phyloP scores from a whole-genome alignment of 2,888 invertebrate species.

The Melitaea athalia region DNA sequence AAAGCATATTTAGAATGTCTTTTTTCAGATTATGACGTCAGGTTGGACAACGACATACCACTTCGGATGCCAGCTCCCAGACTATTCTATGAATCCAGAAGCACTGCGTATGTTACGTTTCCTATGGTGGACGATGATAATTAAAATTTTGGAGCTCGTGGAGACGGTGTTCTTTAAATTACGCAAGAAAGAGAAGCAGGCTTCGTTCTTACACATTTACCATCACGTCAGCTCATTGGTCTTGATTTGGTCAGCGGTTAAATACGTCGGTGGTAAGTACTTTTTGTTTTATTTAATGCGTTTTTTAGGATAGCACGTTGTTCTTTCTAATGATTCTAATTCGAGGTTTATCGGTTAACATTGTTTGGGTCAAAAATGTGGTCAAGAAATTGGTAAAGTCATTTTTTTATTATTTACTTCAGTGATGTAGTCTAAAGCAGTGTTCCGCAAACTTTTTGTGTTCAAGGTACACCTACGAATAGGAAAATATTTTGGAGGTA shows the following conservation, averaged over 20 bases:
- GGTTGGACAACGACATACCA: slow-evolving; percentile 84
- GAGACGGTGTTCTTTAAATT: slow-evolving; percentile 88
- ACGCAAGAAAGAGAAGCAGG: slow-evolving; percentile 87
- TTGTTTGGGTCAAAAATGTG: too few relatives aligned
- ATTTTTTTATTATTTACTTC: too few relatives aligned
- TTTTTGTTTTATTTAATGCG: not conserved
- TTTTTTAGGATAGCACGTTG: too few relatives aligned
- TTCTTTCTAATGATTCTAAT: too few relatives aligned
- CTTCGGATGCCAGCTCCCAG: slow-evolving; percentile 86
- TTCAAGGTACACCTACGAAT: too few relatives aligned
- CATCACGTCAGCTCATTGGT: slow-evolving; percentile 85
- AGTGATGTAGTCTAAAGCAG: too few relatives aligned
- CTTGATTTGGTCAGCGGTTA: slow-evolving; percentile 83
- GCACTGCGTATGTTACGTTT: slow-evolving; percentile 82
- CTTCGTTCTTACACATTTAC: slow-evolving; percentile 87
- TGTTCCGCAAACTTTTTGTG: too few relatives aligned
- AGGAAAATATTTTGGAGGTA: too few relatives aligned
- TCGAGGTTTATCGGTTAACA: too few relatives aligned
- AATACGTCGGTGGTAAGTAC: slow-evolving; percentile 85
- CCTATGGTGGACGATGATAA: slow-evolving; percentile 84
- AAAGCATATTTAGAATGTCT: not conserved
- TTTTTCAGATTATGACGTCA: slow-evolving; percentile 82
- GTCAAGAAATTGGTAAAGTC: too few relatives aligned
- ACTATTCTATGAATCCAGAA: slow-evolving; percentile 85
- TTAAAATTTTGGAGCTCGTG: slow-evolving; percentile 85